Evolutionary conservation across 2,888 invertebrate genomes (phyloP).

Genomic region (Psylliodes chrysocephalus): DNA sequence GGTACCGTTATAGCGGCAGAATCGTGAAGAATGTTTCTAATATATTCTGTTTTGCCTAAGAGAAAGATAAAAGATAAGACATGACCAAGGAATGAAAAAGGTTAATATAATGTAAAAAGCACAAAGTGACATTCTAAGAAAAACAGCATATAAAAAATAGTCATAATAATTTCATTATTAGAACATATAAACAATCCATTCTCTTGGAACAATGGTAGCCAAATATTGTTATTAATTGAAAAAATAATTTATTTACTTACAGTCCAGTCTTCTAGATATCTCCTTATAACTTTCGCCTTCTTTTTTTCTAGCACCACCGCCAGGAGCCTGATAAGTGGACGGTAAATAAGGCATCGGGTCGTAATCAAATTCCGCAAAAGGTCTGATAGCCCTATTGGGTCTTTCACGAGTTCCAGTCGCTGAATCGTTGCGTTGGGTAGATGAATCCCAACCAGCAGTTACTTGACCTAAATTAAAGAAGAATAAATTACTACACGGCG

Average conservation of each 20-base stretch:
- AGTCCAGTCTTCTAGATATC: constrained; percentile 61
- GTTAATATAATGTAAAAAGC: no score
- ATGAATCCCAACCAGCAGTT: constrained; percentile 31
- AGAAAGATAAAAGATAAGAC: no score
- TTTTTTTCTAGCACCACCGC: constrained; percentile 58
- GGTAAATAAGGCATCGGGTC: constrained; percentile 55
- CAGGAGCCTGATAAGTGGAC: constrained; percentile 46
- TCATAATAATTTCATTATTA: no score
- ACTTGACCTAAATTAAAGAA: constrained; percentile 5
- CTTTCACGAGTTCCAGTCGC: constrained; percentile 36
- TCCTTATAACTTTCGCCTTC: constrained; percentile 62
- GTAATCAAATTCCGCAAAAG: constrained; percentile 50
- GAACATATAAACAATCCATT: no score
- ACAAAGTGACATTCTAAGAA: no score
- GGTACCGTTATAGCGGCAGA: constrained; percentile 63
- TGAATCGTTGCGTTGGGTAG: constrained; percentile 25
- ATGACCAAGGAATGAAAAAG: constrained; percentile 14
- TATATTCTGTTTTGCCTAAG: constrained; percentile 63
- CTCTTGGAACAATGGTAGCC: no score
- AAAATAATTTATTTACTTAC: constrained; percentile 52
- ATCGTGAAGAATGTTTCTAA: constrained; percentile 62
- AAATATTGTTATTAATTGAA: no score
- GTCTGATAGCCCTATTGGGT: constrained; percentile 47
- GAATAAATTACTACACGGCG: no score
- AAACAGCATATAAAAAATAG: no score